phyloP scores from a whole-genome alignment of 2,113 vertebrate species.

The Scomber colias region DNA sequence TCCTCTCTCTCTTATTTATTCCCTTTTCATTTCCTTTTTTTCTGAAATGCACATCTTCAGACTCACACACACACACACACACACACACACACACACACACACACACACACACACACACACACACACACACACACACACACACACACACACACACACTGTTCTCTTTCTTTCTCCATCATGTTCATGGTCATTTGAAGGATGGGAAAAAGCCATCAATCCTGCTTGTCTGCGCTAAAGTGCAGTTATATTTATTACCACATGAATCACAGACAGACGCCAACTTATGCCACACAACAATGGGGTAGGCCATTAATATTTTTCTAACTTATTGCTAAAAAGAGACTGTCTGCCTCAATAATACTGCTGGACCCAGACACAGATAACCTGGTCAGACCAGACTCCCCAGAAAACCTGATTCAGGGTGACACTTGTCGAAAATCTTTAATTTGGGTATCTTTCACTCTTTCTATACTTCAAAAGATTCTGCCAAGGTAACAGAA shows the following conservation, averaged over 20 bases:
- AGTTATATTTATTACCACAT: constrained; percentile 64
- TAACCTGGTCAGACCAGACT: constrained; percentile 4
- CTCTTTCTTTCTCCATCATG: constrained; percentile 13
- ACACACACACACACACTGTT: not conserved
- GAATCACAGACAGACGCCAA: constrained; percentile 27
- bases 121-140: too few species aligned
- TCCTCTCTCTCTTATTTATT: constrained; percentile 29
- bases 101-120: too few species aligned
- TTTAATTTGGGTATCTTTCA: constrained; percentile 39
- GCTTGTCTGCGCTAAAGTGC: constrained; percentile 27
- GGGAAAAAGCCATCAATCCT: constrained; percentile 36
- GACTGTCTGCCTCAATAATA: constrained; percentile 4
- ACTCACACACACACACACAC: too few species aligned
- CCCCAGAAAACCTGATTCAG: not conserved
- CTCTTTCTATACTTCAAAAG: constrained; percentile 49
- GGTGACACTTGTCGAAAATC: constrained; percentile 53
- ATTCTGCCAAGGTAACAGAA: constrained; percentile 46
- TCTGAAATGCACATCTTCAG: constrained; percentile 36
- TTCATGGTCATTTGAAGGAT: constrained; percentile 37
- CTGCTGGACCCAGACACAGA: not conserved
- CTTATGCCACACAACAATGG: constrained; percentile 34
- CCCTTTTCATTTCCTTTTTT: constrained; percentile 65
- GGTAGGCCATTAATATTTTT: constrained; percentile 42
- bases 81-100: too few species aligned
- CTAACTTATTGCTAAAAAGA: constrained; percentile 47